Conservation (phyloP, 2,888 invertebrate genomes). For the Rotaria sp. region DNA sequence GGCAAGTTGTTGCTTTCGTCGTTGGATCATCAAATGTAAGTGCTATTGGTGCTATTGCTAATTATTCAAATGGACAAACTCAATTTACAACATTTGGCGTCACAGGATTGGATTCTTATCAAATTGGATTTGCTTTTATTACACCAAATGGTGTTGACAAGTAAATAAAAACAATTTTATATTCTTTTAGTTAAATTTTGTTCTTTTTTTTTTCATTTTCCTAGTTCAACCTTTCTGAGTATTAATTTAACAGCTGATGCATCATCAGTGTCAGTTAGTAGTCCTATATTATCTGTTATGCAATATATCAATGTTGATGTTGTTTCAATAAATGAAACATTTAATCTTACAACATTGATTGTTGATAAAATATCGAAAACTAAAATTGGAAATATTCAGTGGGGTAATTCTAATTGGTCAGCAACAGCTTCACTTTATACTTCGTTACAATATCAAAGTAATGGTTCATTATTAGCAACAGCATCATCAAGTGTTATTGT, state of each 20-base stretch:
- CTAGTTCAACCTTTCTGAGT: too few relatives aligned
- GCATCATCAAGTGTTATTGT: neutral
- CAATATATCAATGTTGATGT: neutral
- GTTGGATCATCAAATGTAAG: neutral
- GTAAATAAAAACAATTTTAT: neutral
- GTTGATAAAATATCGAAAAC: neutral
- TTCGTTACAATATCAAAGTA: neutral
- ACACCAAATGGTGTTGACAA: neutral
- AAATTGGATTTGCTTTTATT: neutral
- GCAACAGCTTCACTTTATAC: neutral
- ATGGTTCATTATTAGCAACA: neutral
- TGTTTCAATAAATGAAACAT: neutral
- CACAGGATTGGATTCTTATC: neutral
- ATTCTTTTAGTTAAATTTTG: too few relatives aligned
- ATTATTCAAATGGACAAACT: neutral
- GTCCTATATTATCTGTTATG: too few relatives aligned
- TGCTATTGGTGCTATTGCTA: neutral
- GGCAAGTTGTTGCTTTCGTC: neutral
- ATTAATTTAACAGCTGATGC: too few relatives aligned
- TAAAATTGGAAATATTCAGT: neutral
- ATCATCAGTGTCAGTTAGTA: too few relatives aligned
- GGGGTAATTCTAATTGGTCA: neutral
- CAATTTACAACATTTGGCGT: neutral
- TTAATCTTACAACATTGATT: neutral
- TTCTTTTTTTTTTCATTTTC: too few relatives aligned